These are phyloP conservation scores for Magallana angulata DNA, from an alignment of 1,140 invertebrate genomes.

Conservation along the genomic window DNA sequence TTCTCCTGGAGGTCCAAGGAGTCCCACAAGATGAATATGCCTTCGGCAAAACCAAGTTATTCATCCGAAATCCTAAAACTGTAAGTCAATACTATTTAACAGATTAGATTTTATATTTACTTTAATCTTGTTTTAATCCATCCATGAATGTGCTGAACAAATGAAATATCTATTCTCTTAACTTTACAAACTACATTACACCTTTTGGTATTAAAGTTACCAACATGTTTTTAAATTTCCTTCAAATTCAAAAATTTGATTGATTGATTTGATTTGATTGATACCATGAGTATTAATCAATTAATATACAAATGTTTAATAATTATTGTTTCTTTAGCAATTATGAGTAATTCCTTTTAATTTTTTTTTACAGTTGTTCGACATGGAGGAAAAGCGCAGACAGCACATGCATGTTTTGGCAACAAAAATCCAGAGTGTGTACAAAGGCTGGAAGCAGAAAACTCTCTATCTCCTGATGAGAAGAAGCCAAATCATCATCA, in stretches of 20 bases:
- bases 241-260: no score
- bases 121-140: no score
- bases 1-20: conserved; percentile 85
- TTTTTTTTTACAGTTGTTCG: conserved; percentile 84
- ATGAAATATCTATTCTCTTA: no score
- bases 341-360: not conserved
- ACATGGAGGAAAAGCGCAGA: conserved; percentile 89
- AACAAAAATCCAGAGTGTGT: conserved; percentile 88
- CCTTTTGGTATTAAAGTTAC: no score
- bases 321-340: not conserved
- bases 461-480: conserved; percentile 83
- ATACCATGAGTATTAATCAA: no score
- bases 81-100: conserved; percentile 77
- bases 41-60: conserved; percentile 95
- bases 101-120: no score
- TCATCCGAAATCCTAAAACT: conserved; percentile 90
- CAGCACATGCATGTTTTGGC: conserved; percentile 88
- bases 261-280: no score
- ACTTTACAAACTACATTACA: no score
- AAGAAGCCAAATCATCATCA: conserved; percentile 86
- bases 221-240: no score
- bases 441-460: conserved; percentile 85
- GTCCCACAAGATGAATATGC: conserved; percentile 87
- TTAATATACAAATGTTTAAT: not conserved
- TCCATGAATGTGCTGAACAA: no score